phyloP scores from a whole-genome alignment of 1,140 invertebrate species.

The Papilio polyxenes region DNA sequence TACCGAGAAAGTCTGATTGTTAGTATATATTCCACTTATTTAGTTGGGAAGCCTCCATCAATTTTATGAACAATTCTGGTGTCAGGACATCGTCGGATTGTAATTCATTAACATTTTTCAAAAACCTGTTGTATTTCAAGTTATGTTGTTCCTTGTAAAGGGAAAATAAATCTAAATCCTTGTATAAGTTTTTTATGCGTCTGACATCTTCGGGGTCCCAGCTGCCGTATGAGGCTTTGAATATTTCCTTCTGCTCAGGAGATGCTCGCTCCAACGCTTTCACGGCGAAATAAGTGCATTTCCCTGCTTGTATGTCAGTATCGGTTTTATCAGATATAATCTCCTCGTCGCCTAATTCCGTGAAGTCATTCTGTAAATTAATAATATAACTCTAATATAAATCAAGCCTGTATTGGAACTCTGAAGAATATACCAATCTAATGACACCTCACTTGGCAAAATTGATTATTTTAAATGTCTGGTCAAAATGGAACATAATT shows the following conservation, averaged over 20 bases:
- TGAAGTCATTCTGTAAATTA: constrained; percentile 86
- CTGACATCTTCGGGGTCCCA: constrained; percentile 85
- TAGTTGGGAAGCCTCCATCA: background rate
- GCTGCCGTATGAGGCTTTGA: constrained; percentile 88
- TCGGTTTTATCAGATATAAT: constrained; percentile 91
- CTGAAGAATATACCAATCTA: too few relatives aligned
- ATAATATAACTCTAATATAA: background rate
- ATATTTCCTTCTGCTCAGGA: constrained; percentile 83
- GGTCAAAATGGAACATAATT: too few relatives aligned
- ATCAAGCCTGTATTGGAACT: too few relatives aligned
- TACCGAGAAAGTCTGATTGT: background rate
- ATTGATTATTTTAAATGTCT: too few relatives aligned
- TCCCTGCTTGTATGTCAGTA: constrained; percentile 89
- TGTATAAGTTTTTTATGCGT: constrained; percentile 89
- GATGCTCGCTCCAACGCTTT: constrained; percentile 87
- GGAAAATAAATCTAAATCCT: constrained; percentile 81
- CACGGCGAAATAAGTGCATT: constrained; percentile 89
- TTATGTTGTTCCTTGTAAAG: constrained; percentile 5
- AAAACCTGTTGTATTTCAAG: background rate
- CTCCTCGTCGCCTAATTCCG: constrained; percentile 91
- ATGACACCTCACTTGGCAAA: too few relatives aligned
- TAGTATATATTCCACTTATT: constrained; percentile 4
- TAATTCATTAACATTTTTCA: constrained; percentile 7
- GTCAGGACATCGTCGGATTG: background rate
- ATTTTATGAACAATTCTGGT: constrained; percentile 12